These are phyloP conservation scores for Drosophila crucigera DNA, from an alignment of 2,888 invertebrate species.

Conservation along the genomic window DNA sequence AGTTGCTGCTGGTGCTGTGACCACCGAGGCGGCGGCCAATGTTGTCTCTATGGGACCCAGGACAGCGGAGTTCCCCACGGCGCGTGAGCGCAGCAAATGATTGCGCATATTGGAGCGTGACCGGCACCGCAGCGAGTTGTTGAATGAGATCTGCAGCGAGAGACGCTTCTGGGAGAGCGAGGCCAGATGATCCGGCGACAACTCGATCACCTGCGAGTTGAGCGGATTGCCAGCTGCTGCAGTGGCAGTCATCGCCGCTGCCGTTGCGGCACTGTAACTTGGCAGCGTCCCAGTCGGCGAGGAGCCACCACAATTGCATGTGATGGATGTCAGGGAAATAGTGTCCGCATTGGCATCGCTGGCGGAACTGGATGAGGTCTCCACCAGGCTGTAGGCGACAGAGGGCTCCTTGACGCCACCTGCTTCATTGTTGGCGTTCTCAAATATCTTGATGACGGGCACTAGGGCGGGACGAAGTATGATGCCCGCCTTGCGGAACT, in stretches of 20 bases:
- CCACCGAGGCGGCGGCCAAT: conserved; percentile 14
- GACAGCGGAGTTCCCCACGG: conserved; percentile 63
- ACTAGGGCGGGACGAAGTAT: conserved; percentile 81
- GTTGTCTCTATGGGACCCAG: conserved; percentile 52
- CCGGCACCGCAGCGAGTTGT: conserved; percentile 76
- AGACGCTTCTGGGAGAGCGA: conserved; percentile 84
- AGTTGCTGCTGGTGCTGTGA: conserved; percentile 3
- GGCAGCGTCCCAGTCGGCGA: conserved; percentile 60
- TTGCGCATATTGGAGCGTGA: conserved; percentile 80
- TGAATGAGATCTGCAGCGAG: conserved; percentile 84
- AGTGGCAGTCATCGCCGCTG: conserved; percentile 46
- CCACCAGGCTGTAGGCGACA: conserved; percentile 69
- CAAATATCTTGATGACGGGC: conserved; percentile 84
- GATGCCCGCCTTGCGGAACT: conserved; percentile 86
- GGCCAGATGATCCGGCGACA: conserved; percentile 84
- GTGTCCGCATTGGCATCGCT: conserved; percentile 64
- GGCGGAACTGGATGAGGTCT: conserved; percentile 32
- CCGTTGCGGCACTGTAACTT: conserved; percentile 65
- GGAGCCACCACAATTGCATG: conserved; percentile 78
- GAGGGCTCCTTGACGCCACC: conserved; percentile 60
- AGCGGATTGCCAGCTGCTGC: conserved; percentile 33
- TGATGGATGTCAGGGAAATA: conserved; percentile 71
- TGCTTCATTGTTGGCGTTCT: conserved; percentile 51
- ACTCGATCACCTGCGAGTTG: conserved; percentile 82
- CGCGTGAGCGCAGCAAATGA: conserved; percentile 81